Percentiles rank a stretch among this genome's conserved stretches.
Evolutionary conservation across 2,113 vertebrate genomes (phyloP).

Genomic region (Calypte anna): DNA sequence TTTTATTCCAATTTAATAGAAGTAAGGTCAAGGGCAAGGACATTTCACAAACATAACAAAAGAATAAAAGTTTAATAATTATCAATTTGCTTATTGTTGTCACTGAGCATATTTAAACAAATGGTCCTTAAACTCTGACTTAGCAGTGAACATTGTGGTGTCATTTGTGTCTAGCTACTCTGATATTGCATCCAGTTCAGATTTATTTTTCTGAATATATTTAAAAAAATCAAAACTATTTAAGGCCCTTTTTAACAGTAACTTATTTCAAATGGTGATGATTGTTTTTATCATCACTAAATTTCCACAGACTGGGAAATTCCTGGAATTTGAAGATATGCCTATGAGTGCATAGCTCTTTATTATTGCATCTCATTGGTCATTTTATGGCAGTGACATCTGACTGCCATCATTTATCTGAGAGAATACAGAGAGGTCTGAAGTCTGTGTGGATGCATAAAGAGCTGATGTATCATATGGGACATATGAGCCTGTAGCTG

Average conservation of each 20-base stretch:
- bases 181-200: not conserved
- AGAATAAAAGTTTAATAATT: not conserved
- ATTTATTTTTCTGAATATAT: not conserved
- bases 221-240: not conserved
- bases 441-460: not conserved
- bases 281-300: not conserved
- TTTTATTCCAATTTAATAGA: not conserved
- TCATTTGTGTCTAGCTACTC: not conserved
- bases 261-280: not conserved
- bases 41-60: not conserved
- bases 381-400: conserved; percentile 8
- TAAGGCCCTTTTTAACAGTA: not conserved
- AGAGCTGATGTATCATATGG: not conserved
- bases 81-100: not conserved
- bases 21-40: not conserved
- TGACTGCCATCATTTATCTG: not conserved
- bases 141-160: not conserved
- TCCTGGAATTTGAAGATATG: not conserved
- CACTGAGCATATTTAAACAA: not conserved
- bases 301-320: not conserved
- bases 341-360: not conserved
- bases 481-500: not conserved
- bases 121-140: not conserved
- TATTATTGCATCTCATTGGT: not conserved
- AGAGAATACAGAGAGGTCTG: not conserved